Conservation (phyloP, 2,113 vertebrate species). For the Salvelinus namaycush region DNA sequence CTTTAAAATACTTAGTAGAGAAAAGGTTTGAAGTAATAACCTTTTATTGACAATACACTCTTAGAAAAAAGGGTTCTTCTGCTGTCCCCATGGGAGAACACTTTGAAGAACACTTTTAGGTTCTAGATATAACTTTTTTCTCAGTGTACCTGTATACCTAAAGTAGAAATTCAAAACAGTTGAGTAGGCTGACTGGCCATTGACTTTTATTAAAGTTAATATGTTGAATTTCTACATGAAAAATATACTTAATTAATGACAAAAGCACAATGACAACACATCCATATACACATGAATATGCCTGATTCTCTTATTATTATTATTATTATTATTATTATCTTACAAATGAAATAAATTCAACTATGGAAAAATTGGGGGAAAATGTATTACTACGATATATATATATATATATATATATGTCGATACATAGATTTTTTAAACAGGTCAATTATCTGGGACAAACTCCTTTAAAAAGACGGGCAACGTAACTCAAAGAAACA, state of each 20-base stretch:
- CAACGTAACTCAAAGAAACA: background rate
- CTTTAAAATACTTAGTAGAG: too few species aligned
- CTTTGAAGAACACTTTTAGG: too few species aligned
- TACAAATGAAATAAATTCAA: conserved; percentile 22
- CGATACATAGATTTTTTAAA: background rate
- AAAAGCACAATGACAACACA: conserved; percentile 52
- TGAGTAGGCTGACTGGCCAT: background rate
- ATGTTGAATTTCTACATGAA: conserved; percentile 34
- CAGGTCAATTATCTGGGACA: background rate
- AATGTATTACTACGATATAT: background rate
- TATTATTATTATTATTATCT: conserved; percentile 26
- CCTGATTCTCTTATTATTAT: conserved; percentile 20
- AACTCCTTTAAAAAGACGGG: background rate
- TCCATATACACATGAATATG: conserved; percentile 16
- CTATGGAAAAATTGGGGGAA: background rate
- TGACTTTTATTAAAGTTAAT: conserved; percentile 47
- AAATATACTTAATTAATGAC: conserved; percentile 21
- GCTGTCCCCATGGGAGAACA: too few species aligned
- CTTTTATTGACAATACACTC: too few species aligned
- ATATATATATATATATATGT: background rate
- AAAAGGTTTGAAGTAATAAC: too few species aligned
- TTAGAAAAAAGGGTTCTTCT: too few species aligned
- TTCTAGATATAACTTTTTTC: too few species aligned
- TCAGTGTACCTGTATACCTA: too few species aligned
- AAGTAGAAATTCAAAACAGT: too few species aligned